Percentiles rank a stretch among this genome's conserved stretches.
Conservation (phyloP, 1,140 invertebrate genomes). For the Glomeris maerens region DNA sequence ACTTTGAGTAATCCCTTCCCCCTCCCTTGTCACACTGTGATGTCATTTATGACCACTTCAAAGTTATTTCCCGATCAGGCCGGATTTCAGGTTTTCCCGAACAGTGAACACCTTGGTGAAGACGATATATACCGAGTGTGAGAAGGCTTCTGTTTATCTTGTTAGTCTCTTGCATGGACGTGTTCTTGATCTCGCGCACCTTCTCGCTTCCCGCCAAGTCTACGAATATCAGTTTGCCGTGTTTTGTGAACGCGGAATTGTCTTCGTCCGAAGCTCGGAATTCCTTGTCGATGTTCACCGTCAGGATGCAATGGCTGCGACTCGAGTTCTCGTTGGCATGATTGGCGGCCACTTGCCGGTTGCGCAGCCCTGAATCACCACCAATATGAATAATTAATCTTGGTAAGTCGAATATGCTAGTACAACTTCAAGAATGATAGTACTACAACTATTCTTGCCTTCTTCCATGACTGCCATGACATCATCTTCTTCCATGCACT, state of each 20-base stretch:
- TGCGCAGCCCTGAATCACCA: slow-evolving; percentile 55
- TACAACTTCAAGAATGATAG: slow-evolving; percentile 14
- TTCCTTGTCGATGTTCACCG: slow-evolving; percentile 66
- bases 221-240: slow-evolving; percentile 88
- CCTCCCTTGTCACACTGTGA: too few relatives aligned
- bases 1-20: too few relatives aligned
- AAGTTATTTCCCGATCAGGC: too few relatives aligned
- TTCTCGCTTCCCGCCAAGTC: slow-evolving; percentile 89
- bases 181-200: slow-evolving; percentile 80
- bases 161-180: slow-evolving; percentile 81
- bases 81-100: too few relatives aligned
- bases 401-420: background rate
- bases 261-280: slow-evolving; percentile 47
- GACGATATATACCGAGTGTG: slow-evolving; percentile 54
- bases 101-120: background rate
- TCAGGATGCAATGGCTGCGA: slow-evolving; percentile 86
- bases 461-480: slow-evolving; percentile 84
- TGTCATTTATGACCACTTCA: background rate
- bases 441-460: slow-evolving; percentile 40
- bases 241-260: slow-evolving; percentile 59
- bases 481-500: slow-evolving; percentile 87
- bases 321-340: slow-evolving; percentile 94
- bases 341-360: slow-evolving; percentile 69
- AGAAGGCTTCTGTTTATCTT: slow-evolving; percentile 93
- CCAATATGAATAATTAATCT: slow-evolving; percentile 36